phyloP scores from a whole-genome alignment of 2,888 invertebrate genomes.

The Mesopsocus fuscifrons region DNA sequence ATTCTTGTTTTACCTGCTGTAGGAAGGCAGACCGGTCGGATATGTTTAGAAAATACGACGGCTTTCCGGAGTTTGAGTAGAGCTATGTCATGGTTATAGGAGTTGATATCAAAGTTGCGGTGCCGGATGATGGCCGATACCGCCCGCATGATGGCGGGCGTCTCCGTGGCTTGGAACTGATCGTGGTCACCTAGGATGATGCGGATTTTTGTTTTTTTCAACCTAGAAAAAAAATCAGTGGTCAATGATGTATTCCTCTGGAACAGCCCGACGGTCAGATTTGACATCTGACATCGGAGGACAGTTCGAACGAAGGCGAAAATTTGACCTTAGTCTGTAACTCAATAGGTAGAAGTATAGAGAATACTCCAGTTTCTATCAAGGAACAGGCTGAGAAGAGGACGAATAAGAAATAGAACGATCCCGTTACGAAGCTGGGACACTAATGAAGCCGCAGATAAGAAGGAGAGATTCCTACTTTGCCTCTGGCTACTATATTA shows the following conservation, averaged over 20 bases:
- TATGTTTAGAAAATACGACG: slow-evolving; percentile 52
- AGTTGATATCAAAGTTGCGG: slow-evolving; percentile 64
- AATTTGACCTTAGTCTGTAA: not conserved
- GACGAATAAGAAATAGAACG: too few relatives aligned
- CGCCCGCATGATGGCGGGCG: slow-evolving; percentile 60
- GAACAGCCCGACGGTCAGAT: too few relatives aligned
- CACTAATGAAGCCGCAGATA: too few relatives aligned
- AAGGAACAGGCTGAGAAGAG: too few relatives aligned
- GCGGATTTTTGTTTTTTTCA: slow-evolving; percentile 61
- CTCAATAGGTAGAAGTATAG: too few relatives aligned
- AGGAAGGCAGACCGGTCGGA: slow-evolving; percentile 62
- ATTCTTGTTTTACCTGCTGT: slow-evolving; percentile 44
- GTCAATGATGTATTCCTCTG: too few relatives aligned
- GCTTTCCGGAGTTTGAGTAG: slow-evolving; percentile 56
- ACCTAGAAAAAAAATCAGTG: slow-evolving; percentile 28
- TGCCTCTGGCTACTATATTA: too few relatives aligned
- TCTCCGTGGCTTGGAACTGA: slow-evolving; percentile 44
- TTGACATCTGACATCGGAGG: too few relatives aligned
- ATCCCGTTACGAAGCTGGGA: too few relatives aligned
- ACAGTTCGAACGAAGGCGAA: not conserved
- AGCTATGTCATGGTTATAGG: slow-evolving; percentile 75
- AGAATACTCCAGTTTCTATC: too few relatives aligned
- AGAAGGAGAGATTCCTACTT: too few relatives aligned
- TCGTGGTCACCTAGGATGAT: slow-evolving; percentile 72
- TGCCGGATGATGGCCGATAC: slow-evolving; percentile 61